Conservation (phyloP, 2,888 invertebrate genomes). For the Caenorhabditis imperialis region DNA sequence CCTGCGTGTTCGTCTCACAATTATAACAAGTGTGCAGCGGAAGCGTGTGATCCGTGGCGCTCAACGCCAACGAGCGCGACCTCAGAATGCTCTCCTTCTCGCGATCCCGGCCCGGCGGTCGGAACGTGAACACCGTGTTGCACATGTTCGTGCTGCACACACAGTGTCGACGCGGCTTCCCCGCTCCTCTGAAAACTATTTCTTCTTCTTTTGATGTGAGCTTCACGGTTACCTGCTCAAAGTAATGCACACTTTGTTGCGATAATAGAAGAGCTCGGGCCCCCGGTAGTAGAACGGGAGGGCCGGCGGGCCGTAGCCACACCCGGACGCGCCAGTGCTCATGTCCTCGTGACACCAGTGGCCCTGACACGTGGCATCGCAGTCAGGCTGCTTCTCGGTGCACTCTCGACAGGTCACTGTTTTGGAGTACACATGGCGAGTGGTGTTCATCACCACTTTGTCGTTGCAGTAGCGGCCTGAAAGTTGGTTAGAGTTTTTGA, state of each 20-base stretch:
- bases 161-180: conserved; percentile 70
- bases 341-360: conserved; percentile 76
- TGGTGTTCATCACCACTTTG: conserved; percentile 63
- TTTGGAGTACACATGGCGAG: conserved; percentile 29
- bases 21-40: conserved; percentile 69
- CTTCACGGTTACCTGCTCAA: conserved; percentile 65
- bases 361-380: conserved; percentile 72
- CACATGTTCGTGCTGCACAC: conserved; percentile 71
- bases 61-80: conserved; percentile 58
- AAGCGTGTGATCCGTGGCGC: conserved; percentile 43
- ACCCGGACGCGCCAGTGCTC: conserved; percentile 72
- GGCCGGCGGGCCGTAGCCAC: conserved; percentile 76
- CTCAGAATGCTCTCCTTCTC: conserved; percentile 33
- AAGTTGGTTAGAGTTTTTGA: conserved; percentile 5
- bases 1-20: conserved; percentile 74
- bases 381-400: conserved; percentile 74
- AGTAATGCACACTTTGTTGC: conserved; percentile 72
- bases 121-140: conserved; percentile 37
- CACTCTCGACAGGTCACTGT: conserved; percentile 74
- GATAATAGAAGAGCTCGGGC: conserved; percentile 69
- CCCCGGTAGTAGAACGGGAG: conserved; percentile 75
- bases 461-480: conserved; percentile 76
- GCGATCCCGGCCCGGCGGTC: neutral
- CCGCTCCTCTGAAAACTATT: conserved; percentile 62
- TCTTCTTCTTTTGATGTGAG: neutral